Conservation (phyloP, 35 echinoderm and acorn worm genomes). For the Stichopus chloronotus region DNA sequence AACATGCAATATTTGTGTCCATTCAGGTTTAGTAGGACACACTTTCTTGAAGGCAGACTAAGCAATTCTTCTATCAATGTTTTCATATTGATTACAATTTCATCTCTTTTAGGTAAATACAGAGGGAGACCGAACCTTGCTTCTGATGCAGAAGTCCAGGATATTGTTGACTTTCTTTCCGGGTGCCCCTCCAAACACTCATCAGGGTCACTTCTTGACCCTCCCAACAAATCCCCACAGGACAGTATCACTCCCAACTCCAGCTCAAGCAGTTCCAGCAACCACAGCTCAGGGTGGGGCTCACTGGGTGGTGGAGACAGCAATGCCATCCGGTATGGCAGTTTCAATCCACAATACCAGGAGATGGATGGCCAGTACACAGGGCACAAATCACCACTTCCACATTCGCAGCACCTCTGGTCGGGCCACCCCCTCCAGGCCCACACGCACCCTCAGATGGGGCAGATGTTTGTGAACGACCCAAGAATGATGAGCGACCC, state of each 20-base stretch:
- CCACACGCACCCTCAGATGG: conserved; percentile 13
- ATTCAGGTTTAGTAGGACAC: too few species aligned
- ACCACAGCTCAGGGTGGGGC: conserved; percentile 61
- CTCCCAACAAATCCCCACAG: conserved; percentile 37
- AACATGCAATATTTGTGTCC: too few species aligned
- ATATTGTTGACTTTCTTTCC: conserved; percentile 86
- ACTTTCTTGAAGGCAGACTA: background rate
- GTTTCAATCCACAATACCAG: conserved; percentile 76
- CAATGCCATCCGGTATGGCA: conserved; percentile 68
- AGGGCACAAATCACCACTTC: conserved; percentile 31
- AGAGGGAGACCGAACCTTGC: conserved; percentile 65
- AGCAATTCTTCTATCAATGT: background rate
- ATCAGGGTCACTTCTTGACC: conserved; percentile 45
- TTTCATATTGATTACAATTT: background rate
- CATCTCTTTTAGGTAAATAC: conserved; percentile 8
- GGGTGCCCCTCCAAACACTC: conserved; percentile 56
- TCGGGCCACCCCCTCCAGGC: conserved; percentile 24
- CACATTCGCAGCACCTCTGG: conserved; percentile 9
- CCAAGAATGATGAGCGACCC: conserved; percentile 54
- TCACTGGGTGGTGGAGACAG: conserved; percentile 41
- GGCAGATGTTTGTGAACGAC: conserved; percentile 27
- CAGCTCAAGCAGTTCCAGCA: conserved; percentile 65
- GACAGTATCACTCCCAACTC: conserved; percentile 72
- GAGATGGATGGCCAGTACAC: conserved; percentile 54
- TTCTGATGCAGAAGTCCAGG: conserved; percentile 79